These are phyloP conservation scores for Rhyzopertha dominica DNA, from an alignment of 1,140 invertebrate genomes.

Conservation along the genomic window DNA sequence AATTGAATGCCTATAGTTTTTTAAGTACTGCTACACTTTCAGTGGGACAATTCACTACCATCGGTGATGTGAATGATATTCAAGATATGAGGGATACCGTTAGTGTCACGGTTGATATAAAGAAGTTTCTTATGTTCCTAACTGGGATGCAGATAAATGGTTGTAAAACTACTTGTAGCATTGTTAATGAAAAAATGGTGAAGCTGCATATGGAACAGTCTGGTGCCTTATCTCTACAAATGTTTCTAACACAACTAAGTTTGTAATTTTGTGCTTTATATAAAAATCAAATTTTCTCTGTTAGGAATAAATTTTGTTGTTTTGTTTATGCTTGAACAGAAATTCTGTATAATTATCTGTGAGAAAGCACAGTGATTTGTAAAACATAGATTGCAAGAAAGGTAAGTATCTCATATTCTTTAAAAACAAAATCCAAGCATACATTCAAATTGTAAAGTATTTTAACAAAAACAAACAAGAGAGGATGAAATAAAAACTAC, in stretches of 20 bases:
- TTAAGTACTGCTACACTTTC: constrained; percentile 11
- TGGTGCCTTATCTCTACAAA: constrained; percentile 37
- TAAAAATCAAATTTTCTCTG: too few relatives aligned
- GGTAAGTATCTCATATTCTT: too few relatives aligned
- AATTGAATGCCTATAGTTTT: constrained; percentile 2
- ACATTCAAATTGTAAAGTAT: too few relatives aligned
- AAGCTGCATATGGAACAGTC: constrained; percentile 41
- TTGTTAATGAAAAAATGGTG: constrained; percentile 44
- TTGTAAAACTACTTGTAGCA: constrained; percentile 38
- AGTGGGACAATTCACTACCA: constrained; percentile 20
- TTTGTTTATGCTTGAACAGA: too few relatives aligned
- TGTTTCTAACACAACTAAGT: constrained; percentile 38
- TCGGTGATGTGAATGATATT: constrained; percentile 12
- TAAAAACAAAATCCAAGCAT: too few relatives aligned
- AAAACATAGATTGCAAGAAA: too few relatives aligned
- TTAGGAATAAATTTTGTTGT: too few relatives aligned
- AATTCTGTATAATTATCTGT: too few relatives aligned
- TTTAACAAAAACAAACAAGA: too few relatives aligned
- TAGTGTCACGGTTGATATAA: constrained; percentile 38
- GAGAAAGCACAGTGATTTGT: too few relatives aligned
- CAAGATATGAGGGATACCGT: constrained; percentile 19
- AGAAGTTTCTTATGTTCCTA: constrained; percentile 43
- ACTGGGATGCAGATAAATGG: constrained; percentile 42
- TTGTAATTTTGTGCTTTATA: too few relatives aligned
- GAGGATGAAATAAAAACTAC: too few relatives aligned